Evolutionary conservation across 2,113 vertebrate species (phyloP).

Genomic region (Plecotus auritus): DNA sequence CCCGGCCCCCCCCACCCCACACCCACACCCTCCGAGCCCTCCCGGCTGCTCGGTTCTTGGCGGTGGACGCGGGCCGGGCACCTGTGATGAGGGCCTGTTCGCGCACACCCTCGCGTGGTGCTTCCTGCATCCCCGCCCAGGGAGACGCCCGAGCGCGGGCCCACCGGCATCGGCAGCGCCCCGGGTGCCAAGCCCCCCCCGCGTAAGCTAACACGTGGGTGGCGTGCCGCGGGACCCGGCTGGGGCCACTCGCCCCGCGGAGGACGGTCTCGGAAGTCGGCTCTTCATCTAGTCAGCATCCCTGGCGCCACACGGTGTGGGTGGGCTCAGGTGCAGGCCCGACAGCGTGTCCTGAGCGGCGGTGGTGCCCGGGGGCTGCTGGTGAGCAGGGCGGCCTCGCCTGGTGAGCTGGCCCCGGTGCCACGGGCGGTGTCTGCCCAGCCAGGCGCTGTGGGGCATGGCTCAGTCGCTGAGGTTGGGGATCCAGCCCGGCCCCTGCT

Average conservation of each 20-base stretch:
- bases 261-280: accelerated
- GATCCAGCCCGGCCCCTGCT: accelerated
- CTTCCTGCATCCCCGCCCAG: accelerated
- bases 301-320: accelerated
- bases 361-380: accelerated
- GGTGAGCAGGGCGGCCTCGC: background rate
- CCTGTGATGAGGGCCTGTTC: background rate
- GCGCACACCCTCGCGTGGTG: accelerated
- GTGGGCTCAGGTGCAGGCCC: background rate
- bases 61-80: accelerated
- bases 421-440: accelerated
- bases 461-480: background rate
- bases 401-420: accelerated
- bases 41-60: accelerated
- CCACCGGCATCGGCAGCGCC: accelerated
- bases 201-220: too few species aligned
- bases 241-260: background rate
- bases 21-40: accelerated
- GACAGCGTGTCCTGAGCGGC: background rate
- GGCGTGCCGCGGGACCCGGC: too few species aligned
- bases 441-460: accelerated
- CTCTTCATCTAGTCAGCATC: accelerated
- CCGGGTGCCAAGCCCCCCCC: accelerated
- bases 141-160: background rate
- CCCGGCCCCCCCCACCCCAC: accelerated